phyloP scores from a whole-genome alignment of 2,113 vertebrate genomes.

The Polyodon spathula region DNA sequence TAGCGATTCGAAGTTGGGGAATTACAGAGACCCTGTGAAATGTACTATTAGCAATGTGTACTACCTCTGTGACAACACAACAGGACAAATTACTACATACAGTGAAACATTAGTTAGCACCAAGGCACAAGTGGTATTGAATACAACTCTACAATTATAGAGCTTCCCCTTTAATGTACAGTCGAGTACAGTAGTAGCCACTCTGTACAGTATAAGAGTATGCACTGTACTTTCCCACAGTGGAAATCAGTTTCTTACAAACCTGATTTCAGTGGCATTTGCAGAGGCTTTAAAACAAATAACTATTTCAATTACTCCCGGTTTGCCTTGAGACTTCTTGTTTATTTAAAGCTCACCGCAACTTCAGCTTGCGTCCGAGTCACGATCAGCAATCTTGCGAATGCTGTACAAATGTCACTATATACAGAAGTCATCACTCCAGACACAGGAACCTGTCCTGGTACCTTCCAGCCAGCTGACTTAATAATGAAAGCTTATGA shows the following conservation, averaged over 20 bases:
- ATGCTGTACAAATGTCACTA: too few species aligned
- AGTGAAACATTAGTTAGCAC: too few species aligned
- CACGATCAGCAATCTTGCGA: background rate
- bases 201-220: background rate
- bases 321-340: background rate
- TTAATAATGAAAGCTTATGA: background rate
- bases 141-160: too few species aligned
- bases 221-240: background rate
- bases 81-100: background rate
- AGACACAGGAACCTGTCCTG: background rate
- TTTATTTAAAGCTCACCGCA: background rate
- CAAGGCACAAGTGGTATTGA: too few species aligned
- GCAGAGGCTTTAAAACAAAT: background rate
- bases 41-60: accelerated
- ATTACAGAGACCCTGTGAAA: background rate
- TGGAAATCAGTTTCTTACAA: background rate
- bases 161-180: too few species aligned
- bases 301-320: background rate
- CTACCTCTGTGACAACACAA: background rate
- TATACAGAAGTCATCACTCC: background rate
- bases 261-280: background rate
- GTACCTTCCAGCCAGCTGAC: background rate
- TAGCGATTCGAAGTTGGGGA: conserved; percentile 6
- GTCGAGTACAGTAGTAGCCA: too few species aligned
- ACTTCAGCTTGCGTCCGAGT: too few species aligned